Conservation (phyloP, 1,140 invertebrate species). For the Heliconius himera region DNA sequence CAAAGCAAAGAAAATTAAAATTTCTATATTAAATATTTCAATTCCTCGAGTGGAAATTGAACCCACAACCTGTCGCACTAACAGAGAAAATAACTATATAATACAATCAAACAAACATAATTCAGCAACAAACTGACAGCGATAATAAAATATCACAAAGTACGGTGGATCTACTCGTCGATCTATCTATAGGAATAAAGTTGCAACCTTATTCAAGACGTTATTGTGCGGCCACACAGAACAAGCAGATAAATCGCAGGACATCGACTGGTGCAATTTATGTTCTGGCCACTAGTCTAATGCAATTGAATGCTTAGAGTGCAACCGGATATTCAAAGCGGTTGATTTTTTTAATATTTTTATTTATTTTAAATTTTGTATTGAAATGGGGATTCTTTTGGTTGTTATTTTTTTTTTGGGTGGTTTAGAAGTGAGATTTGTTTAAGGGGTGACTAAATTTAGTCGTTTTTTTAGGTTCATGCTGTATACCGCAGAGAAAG, state of each 20-base stretch:
- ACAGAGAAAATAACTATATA: too few species aligned
- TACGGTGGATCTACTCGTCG: background rate
- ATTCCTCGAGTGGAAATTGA: too few species aligned
- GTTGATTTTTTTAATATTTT: too few species aligned
- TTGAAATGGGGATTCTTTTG: too few species aligned
- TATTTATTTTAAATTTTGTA: too few species aligned
- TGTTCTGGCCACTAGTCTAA: slow-evolving; percentile 27
- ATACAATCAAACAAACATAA: background rate
- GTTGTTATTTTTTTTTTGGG: background rate
- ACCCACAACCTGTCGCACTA: too few species aligned
- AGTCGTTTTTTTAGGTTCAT: too few species aligned
- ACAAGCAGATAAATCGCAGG: slow-evolving; percentile 42
- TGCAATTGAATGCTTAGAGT: slow-evolving; percentile 35
- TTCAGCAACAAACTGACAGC: background rate
- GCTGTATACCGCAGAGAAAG: too few species aligned
- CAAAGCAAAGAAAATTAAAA: too few species aligned
- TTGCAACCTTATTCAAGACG: slow-evolving; percentile 41
- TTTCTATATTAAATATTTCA: too few species aligned
- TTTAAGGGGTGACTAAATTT: too few species aligned
- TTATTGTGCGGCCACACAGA: slow-evolving; percentile 38
- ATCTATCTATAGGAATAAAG: slow-evolving; percentile 17
- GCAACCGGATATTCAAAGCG: background rate
- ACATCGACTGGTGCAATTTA: slow-evolving; percentile 46
- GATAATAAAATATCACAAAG: background rate
- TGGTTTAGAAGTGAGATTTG: background rate